Percentiles rank a stretch among this genome's conserved stretches.
Conservation (phyloP, 2,113 vertebrate genomes). For the Boulengeromyrus knoepffleri region DNA sequence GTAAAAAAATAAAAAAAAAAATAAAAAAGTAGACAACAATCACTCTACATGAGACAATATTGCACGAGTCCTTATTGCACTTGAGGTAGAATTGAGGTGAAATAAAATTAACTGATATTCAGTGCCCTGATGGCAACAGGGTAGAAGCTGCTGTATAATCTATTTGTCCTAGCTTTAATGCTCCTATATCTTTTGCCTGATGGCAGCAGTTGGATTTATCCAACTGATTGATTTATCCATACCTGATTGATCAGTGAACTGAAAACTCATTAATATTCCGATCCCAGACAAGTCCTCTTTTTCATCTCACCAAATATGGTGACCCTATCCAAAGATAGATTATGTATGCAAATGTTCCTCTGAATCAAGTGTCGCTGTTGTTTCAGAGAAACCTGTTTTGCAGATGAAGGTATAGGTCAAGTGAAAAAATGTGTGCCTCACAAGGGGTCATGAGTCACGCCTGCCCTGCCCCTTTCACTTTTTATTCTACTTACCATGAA, state of each 20-base stretch:
- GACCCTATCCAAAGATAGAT: background rate
- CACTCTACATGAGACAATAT: too few relatives aligned
- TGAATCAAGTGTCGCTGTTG: background rate
- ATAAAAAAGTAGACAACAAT: too few relatives aligned
- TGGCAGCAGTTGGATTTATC: too few relatives aligned
- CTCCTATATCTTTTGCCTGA: too few relatives aligned
- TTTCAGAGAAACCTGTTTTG: background rate
- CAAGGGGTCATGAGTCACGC: background rate
- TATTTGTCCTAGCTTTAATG: too few relatives aligned
- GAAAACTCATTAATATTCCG: background rate
- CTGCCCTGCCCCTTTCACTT: background rate
- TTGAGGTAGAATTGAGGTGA: too few relatives aligned
- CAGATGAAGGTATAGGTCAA: background rate
- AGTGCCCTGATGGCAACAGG: too few relatives aligned
- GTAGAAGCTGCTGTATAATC: too few relatives aligned
- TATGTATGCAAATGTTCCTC: background rate
- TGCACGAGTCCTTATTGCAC: too few relatives aligned
- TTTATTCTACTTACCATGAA: background rate
- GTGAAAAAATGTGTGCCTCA: background rate
- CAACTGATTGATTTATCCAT: too few relatives aligned
- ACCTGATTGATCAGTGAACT: background rate
- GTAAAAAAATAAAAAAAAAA: too few relatives aligned
- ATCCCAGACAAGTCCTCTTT: background rate
- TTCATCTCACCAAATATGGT: background rate
- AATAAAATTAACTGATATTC: too few relatives aligned